These are phyloP conservation scores for Caenorhabditis drosophilae DNA, from an alignment of 2,888 invertebrate genomes.

Conservation along the genomic window DNA sequence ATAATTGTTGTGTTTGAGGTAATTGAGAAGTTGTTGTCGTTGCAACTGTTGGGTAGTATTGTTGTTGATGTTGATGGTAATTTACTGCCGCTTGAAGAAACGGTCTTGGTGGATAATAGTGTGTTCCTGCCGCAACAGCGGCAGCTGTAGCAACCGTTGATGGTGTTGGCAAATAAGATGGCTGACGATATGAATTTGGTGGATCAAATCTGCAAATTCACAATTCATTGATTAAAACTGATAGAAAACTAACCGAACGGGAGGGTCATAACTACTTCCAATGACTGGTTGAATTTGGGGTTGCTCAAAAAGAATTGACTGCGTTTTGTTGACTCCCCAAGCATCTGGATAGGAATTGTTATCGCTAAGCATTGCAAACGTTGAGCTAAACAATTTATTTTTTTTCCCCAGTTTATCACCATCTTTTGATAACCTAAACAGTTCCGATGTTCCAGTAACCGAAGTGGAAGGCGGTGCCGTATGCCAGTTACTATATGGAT, in stretches of 20 bases:
- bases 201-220: slow-evolving; percentile 17
- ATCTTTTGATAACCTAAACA: slow-evolving; percentile 22
- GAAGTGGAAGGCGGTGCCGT: slow-evolving; percentile 30
- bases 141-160: background rate
- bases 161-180: slow-evolving; percentile 12
- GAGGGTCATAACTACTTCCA: slow-evolving; percentile 28
- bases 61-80: background rate
- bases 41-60: background rate
- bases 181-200: slow-evolving; percentile 20
- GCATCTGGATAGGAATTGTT: slow-evolving; percentile 14
- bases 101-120: slow-evolving; percentile 3
- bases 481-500: slow-evolving; percentile 31
- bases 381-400: slow-evolving; percentile 48
- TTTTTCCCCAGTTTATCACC: background rate
- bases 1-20: slow-evolving; percentile 2
- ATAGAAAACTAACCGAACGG: slow-evolving; percentile 15
- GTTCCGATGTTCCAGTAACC: slow-evolving; percentile 48
- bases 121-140: slow-evolving; percentile 10
- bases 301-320: slow-evolving; percentile 31
- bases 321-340: slow-evolving; percentile 5
- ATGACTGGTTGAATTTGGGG: slow-evolving; percentile 35
- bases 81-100: background rate
- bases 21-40: background rate
- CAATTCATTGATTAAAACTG: background rate
- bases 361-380: slow-evolving; percentile 53